Base-by-base conservation (phyloP, 1,140 invertebrate genomes). In the Pemphigus obesinymphae region DNA sequence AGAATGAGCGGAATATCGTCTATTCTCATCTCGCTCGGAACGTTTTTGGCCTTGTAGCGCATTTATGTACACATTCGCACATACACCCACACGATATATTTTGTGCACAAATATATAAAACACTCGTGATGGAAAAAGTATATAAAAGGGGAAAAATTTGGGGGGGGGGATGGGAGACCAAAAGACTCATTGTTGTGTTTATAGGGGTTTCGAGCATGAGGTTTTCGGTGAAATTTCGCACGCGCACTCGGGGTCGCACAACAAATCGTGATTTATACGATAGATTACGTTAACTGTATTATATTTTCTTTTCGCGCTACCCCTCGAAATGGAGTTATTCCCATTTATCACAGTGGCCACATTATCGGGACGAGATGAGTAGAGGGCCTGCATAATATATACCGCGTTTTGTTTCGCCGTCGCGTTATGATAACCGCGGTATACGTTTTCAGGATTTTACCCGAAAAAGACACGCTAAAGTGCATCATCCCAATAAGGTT, bases 241-340 rank as follows among this genome's bases (percentile, higher is more conserved):
- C 8, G 8, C 55, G 76, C 31, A 11, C 45, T 80, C 20, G 34
- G 53, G 37, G 23, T 31, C 76, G 31, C 37, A 78, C 20, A 63
- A 80, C 76, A 80, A 80, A 80, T 80, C 76, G 63, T 80, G 76
- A 80, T 80, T 80, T 80, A 80, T 80, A 43, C 34, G 31, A 80
- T 80, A 80, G 76, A 80, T 80, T 80, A 80, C 76, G 76, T 80
- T 80, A 80, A 80, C 50, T 63, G 76, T 55, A 80, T 80, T 80
- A 63, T 45, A 80, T 80, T 80, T 80, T 80, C 76, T 80, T 80
- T 23, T 20, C 20, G 23, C 17, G 13, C 37, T 80, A 58, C 37
- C 76, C 76, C 76, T 80, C 37, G 40, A 45, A 76, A 80, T 80
- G 55, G 55, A 80, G 76, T 80, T 45, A 80, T 63, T 80, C 53